Evolutionary conservation across 2,888 invertebrate genomes (phyloP).

Genomic region (Pycnomerus fuliginosus): DNA sequence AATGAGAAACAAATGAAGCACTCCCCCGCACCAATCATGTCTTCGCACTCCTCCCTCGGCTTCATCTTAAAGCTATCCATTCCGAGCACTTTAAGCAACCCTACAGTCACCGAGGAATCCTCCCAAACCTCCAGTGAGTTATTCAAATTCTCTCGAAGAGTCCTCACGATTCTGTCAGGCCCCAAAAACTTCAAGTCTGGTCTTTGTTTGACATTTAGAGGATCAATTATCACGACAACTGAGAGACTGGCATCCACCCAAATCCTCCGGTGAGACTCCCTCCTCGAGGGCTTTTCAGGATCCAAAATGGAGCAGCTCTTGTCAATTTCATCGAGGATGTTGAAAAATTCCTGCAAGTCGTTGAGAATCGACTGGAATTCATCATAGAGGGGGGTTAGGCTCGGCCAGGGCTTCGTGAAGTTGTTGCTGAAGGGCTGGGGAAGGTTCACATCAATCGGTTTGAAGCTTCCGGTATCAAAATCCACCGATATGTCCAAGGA

Average conservation of each 20-base stretch:
- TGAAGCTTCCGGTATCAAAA: conserved; percentile 36
- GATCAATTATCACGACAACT: conserved; percentile 48
- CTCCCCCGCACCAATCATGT: conserved; percentile 41
- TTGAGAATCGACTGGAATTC: conserved; percentile 40
- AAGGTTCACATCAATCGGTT: conserved; percentile 36
- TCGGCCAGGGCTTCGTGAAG: conserved; percentile 9
- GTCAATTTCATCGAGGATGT: conserved; percentile 51
- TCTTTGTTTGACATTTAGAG: conserved; percentile 38
- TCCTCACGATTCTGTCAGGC: conserved; percentile 42
- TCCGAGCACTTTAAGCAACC: conserved; percentile 4
- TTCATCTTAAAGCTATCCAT: conserved; percentile 41
- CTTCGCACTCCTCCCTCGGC: conserved; percentile 23
- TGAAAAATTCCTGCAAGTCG: conserved; percentile 47
- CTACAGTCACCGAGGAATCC: conserved; percentile 31
- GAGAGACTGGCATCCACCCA: conserved; percentile 50
- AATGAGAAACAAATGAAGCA: conserved; percentile 52
- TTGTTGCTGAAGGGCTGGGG: conserved; percentile 29
- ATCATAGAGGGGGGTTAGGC: conserved; percentile 41
- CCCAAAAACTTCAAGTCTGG: conserved; percentile 53
- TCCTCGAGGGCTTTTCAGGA: conserved; percentile 46
- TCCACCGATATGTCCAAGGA: conserved; percentile 33
- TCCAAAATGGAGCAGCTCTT: conserved; percentile 49
- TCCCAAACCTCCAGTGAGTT: conserved; percentile 49
- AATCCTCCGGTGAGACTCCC: conserved; percentile 49
- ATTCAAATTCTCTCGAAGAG: conserved; percentile 39